Evolutionary conservation across 2,113 vertebrate genomes (phyloP).

Genomic region (Atlantisia rogersi): DNA sequence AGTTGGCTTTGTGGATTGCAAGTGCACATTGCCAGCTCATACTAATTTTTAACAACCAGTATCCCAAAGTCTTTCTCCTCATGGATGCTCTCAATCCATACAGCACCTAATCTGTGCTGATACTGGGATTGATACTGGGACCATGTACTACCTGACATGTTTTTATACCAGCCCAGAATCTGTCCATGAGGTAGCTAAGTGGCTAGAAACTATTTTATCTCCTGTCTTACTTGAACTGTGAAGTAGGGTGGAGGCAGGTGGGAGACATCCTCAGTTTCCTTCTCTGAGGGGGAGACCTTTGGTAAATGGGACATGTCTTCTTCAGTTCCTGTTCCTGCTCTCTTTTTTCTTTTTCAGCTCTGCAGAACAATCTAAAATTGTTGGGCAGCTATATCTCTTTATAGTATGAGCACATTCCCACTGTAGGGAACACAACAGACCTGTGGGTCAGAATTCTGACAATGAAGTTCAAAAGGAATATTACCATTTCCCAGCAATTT

Average conservation of each 20-base stretch:
- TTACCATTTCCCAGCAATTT: neutral
- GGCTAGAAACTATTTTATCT: neutral
- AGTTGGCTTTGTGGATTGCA: neutral
- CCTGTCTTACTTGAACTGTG: neutral
- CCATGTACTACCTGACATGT: neutral
- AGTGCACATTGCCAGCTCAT: neutral
- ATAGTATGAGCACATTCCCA: neutral
- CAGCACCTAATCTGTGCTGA: neutral
- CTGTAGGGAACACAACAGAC: neutral
- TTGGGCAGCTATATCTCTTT: neutral
- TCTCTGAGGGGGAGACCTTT: neutral
- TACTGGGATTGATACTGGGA: neutral
- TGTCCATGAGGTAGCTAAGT: neutral
- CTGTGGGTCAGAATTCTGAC: neutral
- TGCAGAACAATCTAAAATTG: neutral
- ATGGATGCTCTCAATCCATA: neutral
- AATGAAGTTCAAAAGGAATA: neutral
- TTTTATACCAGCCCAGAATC: neutral
- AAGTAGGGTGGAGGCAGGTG: fast-evolving
- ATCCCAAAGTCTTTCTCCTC: neutral
- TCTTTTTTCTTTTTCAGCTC: neutral
- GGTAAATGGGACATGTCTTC: neutral
- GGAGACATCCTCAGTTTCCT: neutral
- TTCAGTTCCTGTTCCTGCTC: neutral
- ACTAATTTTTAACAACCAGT: neutral